Base-by-base conservation (phyloP, 2,888 invertebrate genomes). In the Eudemis profundana region DNA sequence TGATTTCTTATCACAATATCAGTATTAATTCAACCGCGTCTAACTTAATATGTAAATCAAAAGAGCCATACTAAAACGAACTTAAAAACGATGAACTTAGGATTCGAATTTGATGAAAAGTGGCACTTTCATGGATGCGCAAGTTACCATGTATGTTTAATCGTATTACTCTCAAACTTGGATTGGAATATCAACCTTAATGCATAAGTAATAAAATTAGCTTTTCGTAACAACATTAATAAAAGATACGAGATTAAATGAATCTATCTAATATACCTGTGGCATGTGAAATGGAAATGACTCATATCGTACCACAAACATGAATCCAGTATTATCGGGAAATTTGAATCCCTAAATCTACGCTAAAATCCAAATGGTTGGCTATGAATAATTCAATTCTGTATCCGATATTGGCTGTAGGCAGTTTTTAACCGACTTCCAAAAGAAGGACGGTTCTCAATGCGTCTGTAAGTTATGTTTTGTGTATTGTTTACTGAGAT, bases 321-420 rank as follows among this genome's bases (percentile, higher is more conserved):
- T 60, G 27, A 38, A 27, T 56, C 57, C 27, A 42, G 50, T 56
- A 49, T 54, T 62, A 47, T 47, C 17, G 36, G 40, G 38, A 53
- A 51, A 65, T 40, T 38, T 46, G 51, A 65, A 53, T 53, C 19
- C 17, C 47, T 44, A 53, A 65, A 65, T 60, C 46, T 17, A 27
- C 14, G 17, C 38, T 46, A 46, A 57, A 64, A 65, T 65, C 59
- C 38, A 53, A 60, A 65, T 60, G 53, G 65, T 49, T 44, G n/a
- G 33, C 17, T 10, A 60, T 63, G 46, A 59, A 59, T 51, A 29
- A 65, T 60, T 65, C 51, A 53, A 33, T 56, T 21, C 7, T 51
- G 19, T 54, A 12, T 38, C 38, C 29, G n/a, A n/a, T 46, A 46
- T 23, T n/a, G 56, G n/a, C 56, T 44, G 27, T n/a, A 29, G 56